A percentile compares a stretch with the other conserved stretches of the same genome.
phyloP scores from a whole-genome alignment of 2,797 vertebrate genomes.

The Falco columbarius region DNA sequence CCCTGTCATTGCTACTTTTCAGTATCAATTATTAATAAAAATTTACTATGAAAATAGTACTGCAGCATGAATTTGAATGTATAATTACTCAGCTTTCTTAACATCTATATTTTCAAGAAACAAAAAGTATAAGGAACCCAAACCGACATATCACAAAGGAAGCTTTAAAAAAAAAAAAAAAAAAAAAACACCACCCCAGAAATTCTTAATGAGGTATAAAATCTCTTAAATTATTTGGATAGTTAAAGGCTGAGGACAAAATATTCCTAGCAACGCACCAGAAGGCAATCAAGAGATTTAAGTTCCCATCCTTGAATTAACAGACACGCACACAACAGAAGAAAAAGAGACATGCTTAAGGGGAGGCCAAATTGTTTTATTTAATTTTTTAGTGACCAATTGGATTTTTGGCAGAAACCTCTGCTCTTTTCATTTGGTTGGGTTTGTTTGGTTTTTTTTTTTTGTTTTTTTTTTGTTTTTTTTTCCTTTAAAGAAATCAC shows the following conservation, averaged over 20 bases:
- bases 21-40: not conserved
- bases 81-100: not conserved
- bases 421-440: not conserved
- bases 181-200: accelerated
- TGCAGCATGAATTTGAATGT: accelerated
- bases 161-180: not conserved
- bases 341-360: conserved; percentile 66
- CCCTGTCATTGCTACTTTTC: not conserved
- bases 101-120: not conserved
- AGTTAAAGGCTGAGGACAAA: not conserved
- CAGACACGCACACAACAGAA: not conserved
- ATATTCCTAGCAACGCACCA: not conserved
- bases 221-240: not conserved
- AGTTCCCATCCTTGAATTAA: not conserved
- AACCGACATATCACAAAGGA: accelerated
- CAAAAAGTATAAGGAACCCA: not conserved
- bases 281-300: not conserved
- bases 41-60: accelerated
- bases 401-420: conserved; percentile 72
- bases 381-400: conserved; percentile 81
- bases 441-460: too few species aligned
- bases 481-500: not conserved
- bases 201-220: not conserved
- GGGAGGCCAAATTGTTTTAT: conserved; percentile 83
- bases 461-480: not conserved